phyloP scores from a whole-genome alignment of 2,888 invertebrate species.

The Rhopalosiphum nymphaeae region DNA sequence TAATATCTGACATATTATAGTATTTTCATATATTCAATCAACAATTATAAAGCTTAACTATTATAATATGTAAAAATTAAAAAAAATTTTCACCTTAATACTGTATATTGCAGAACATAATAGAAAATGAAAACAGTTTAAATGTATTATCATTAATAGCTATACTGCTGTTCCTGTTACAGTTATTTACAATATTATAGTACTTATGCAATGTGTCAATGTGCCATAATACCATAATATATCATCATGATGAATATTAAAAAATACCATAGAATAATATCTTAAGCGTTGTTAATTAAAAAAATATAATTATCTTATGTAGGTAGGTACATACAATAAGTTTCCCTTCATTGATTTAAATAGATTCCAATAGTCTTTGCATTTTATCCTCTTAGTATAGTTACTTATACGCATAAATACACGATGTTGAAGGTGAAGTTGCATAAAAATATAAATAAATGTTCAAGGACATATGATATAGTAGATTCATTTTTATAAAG shows the following conservation, averaged over 20 bases:
- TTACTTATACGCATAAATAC: background rate
- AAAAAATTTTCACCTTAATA: background rate
- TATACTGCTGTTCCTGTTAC: background rate
- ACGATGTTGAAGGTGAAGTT: slow-evolving; percentile 40
- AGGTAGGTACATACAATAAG: background rate
- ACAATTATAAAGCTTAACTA: background rate
- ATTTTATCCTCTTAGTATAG: slow-evolving; percentile 39
- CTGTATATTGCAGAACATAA: background rate
- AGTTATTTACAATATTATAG: background rate
- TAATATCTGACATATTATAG: background rate
- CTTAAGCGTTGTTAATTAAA: background rate
- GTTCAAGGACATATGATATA: slow-evolving; percentile 32
- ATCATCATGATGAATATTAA: background rate
- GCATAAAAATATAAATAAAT: slow-evolving; percentile 44
- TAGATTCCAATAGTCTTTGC: background rate
- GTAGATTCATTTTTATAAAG: slow-evolving; percentile 21
- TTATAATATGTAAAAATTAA: background rate
- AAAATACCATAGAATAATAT: background rate
- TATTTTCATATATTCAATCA: background rate
- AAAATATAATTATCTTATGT: background rate
- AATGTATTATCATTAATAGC: background rate
- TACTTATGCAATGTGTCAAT: background rate
- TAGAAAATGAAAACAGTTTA: background rate
- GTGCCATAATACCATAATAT: background rate
- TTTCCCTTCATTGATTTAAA: background rate